These are phyloP conservation scores for Monomorium pharaonis DNA, from an alignment of 1,140 invertebrate species.

Conservation along the genomic window DNA sequence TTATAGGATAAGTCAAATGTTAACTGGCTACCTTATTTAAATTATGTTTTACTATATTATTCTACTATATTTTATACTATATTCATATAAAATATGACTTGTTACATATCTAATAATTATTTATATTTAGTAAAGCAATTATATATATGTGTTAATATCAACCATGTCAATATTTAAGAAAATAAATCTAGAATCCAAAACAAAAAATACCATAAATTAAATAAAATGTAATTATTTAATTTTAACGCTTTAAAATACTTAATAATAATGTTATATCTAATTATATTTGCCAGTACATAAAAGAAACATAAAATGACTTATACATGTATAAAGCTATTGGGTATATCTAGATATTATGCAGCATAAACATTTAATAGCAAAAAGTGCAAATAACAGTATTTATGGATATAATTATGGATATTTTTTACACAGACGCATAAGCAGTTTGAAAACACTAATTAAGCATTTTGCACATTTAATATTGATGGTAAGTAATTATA, in stretches of 20 bases:
- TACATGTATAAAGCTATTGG: slow-evolving; percentile 50
- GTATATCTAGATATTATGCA: slow-evolving; percentile 9
- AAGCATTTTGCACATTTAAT: neutral
- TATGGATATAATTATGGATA: neutral
- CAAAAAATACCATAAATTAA: neutral
- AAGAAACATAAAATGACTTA: slow-evolving; percentile 16
- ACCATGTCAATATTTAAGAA: neutral
- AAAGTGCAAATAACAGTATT: too few relatives aligned
- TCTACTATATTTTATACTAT: neutral
- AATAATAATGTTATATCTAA: neutral
- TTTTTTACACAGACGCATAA: slow-evolving; percentile 8
- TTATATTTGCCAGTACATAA: neutral
- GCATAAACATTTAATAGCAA: slow-evolving; percentile 20
- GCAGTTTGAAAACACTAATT: neutral
- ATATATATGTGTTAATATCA: neutral
- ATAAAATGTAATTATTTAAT: too few relatives aligned
- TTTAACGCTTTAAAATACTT: neutral
- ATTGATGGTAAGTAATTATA: slow-evolving; percentile 34
- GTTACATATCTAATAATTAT: neutral
- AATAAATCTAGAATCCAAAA: neutral
- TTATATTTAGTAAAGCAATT: slow-evolving; percentile 26
- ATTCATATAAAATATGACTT: neutral
- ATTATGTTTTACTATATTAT: slow-evolving; percentile 2
- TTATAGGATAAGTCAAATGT: neutral
- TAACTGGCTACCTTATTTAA: slow-evolving; percentile 6